Conservation (phyloP, 2,113 vertebrate genomes). For the Aplodontia rufa region DNA sequence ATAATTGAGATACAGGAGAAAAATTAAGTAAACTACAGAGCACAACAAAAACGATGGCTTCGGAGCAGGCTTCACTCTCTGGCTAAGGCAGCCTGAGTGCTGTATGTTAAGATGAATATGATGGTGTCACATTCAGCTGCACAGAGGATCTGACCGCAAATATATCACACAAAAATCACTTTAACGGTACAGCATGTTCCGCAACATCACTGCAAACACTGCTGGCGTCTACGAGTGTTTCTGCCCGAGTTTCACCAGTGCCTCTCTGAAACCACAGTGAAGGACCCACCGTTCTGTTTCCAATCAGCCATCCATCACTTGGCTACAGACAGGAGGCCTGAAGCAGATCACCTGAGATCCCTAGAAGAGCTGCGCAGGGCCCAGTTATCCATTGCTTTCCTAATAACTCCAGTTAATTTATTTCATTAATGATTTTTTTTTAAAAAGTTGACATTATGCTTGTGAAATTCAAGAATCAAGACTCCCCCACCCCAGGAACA, state of each 20-base stretch:
- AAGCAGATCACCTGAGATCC: background rate
- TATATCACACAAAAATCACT: background rate
- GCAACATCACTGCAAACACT: background rate
- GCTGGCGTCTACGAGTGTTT: background rate
- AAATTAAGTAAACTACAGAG: background rate
- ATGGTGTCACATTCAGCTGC: background rate
- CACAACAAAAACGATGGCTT: slow-evolving; percentile 21
- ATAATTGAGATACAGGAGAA: slow-evolving; percentile 31
- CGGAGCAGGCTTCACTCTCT: background rate
- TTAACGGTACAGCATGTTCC: background rate
- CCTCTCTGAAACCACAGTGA: background rate
- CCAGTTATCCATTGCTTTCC: background rate
- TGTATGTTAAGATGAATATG: background rate
- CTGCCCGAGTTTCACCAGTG: background rate
- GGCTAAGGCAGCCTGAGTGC: background rate
- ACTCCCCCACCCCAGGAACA: background rate
- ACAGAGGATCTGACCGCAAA: background rate
- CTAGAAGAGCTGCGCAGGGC: background rate
- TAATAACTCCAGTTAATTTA: background rate
- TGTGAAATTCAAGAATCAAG: background rate
- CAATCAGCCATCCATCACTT: background rate
- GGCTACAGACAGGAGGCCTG: background rate
- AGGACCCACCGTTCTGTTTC: background rate
- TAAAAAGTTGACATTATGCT: background rate
- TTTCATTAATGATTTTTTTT: background rate